phyloP scores from a whole-genome alignment of 2,888 invertebrate genomes.

The Gastracanthus pulcherrimus region DNA sequence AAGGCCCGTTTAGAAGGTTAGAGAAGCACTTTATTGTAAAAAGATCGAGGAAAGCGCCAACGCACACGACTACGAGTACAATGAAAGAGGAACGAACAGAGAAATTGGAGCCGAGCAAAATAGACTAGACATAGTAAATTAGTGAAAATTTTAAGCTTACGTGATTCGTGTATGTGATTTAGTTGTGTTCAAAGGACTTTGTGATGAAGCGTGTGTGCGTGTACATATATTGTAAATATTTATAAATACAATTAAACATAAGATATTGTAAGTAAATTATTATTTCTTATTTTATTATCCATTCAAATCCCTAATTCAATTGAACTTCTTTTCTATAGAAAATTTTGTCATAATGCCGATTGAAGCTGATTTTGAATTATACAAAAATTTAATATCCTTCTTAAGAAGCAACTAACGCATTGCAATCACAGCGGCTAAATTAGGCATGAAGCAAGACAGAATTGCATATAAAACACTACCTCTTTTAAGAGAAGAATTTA shows the following conservation, averaged over 20 bases:
- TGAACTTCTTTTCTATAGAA: too few relatives aligned
- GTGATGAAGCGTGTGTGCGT: not conserved
- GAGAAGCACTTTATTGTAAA: slow-evolving; percentile 65
- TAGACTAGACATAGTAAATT: not conserved
- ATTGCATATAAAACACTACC: too few relatives aligned
- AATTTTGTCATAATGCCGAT: too few relatives aligned
- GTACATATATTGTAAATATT: not conserved
- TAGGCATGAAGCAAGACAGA: too few relatives aligned
- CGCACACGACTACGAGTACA: not conserved
- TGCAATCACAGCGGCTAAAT: too few relatives aligned
- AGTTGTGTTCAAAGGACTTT: not conserved
- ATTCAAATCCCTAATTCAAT: too few relatives aligned
- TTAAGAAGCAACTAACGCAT: too few relatives aligned
- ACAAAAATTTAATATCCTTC: too few relatives aligned
- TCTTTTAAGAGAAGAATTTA: too few relatives aligned
- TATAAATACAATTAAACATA: not conserved
- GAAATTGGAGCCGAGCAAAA: not conserved
- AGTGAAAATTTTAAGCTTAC: not conserved
- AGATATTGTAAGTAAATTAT: not conserved
- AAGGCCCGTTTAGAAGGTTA: slow-evolving; percentile 68
- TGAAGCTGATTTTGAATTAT: too few relatives aligned
- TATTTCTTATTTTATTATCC: too few relatives aligned
- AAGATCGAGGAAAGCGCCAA: slow-evolving; percentile 24
- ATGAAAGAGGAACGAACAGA: not conserved
- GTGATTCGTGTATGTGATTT: not conserved